Percentiles rank a stretch among this genome's conserved stretches.
Conservation (phyloP, 2,113 vertebrate genomes). For the Hemiscyllium ocellatum region DNA sequence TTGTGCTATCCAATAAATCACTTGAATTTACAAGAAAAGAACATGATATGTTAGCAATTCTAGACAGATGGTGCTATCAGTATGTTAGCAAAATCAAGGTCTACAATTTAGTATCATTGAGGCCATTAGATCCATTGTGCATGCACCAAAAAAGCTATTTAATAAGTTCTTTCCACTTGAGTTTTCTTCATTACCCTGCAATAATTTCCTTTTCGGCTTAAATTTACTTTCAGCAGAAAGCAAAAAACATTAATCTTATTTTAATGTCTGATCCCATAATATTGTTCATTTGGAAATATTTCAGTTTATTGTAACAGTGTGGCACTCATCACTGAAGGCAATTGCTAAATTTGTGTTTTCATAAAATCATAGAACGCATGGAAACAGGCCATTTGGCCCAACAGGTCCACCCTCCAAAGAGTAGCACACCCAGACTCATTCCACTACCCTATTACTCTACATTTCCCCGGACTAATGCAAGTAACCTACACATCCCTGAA, state of each 20-base stretch:
- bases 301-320: background rate
- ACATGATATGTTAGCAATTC: background rate
- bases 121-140: background rate
- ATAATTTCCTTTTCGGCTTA: background rate
- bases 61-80: background rate
- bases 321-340: background rate
- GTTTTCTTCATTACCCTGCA: background rate
- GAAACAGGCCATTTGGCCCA: too few species aligned
- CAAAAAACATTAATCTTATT: background rate
- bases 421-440: too few species aligned
- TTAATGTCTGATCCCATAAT: background rate
- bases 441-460: too few species aligned
- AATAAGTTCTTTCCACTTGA: background rate
- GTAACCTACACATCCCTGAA: too few species aligned
- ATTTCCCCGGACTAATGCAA: too few species aligned
- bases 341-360: background rate
- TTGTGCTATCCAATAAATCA: background rate
- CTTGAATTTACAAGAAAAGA: background rate
- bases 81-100: background rate
- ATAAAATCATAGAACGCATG: too few species aligned
- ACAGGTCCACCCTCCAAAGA: too few species aligned
- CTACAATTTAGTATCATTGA: background rate
- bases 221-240: background rate
- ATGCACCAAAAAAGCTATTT: background rate
- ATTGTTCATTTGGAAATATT: background rate